Evolutionary conservation across 2,113 vertebrate genomes (phyloP).

Genomic region (Terrapene triunguis): DNA sequence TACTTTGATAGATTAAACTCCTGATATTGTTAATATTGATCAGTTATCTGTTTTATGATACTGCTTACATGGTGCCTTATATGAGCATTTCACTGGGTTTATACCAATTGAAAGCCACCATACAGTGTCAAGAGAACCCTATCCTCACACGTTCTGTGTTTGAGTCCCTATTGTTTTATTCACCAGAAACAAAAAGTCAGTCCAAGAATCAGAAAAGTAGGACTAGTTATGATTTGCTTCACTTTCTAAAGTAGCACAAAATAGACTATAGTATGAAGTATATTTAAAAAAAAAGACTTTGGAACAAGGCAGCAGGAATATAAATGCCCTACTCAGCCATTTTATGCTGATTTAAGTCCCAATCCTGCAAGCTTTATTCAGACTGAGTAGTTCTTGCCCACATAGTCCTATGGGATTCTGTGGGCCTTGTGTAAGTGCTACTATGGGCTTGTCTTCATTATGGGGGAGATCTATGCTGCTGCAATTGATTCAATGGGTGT

Average conservation of each 20-base stretch:
- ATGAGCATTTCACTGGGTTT: background rate
- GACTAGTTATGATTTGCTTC: background rate
- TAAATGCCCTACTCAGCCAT: background rate
- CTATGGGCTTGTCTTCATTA: background rate
- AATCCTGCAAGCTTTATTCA: background rate
- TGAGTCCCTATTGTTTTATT: background rate
- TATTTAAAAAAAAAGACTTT: background rate
- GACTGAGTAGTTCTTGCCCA: background rate
- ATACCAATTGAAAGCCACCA: background rate
- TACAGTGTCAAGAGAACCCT: background rate
- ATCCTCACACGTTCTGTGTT: background rate
- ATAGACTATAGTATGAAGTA: background rate
- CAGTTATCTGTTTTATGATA: background rate
- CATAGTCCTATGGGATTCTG: background rate
- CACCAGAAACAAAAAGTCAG: background rate
- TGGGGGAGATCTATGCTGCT: too few species aligned
- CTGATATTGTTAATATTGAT: background rate
- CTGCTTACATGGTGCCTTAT: background rate
- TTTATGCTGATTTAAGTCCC: background rate
- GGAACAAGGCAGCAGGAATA: background rate
- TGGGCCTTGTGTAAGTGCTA: background rate
- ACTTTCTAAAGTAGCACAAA: background rate
- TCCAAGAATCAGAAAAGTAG: background rate
- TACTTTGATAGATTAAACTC: background rate
- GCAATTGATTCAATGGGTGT: too few species aligned